Evolutionary conservation across 2,113 vertebrate genomes (phyloP).

Genomic region (Butorides virescens): DNA sequence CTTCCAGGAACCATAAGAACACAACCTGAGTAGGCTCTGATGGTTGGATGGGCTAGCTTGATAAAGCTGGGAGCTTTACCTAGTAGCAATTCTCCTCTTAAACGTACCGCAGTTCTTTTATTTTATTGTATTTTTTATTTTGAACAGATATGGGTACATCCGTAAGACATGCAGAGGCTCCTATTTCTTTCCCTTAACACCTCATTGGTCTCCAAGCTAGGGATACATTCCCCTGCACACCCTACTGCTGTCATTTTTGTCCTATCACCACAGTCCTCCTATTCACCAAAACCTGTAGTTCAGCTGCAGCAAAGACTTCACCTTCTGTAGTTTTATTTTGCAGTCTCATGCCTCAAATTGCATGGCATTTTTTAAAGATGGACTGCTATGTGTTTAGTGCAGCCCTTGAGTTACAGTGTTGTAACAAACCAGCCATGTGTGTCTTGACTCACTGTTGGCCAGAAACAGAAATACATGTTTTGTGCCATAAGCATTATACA

Average conservation of each 20-base stretch:
- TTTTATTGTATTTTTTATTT: neutral
- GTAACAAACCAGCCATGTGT: neutral
- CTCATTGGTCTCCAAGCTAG: neutral
- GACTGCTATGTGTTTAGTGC: neutral
- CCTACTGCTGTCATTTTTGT: neutral
- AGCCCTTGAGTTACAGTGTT: neutral
- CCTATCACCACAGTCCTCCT: neutral
- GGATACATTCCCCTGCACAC: neutral
- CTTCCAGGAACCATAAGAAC: neutral
- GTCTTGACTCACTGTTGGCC: neutral
- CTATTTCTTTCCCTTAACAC: neutral
- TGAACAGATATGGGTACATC: neutral
- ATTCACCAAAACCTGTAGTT: neutral
- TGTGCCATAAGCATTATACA: neutral
- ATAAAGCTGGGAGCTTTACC: neutral
- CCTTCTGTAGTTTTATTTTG: neutral
- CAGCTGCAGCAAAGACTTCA: neutral
- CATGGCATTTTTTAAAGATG: neutral
- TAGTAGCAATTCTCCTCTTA: neutral
- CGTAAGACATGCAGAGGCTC: neutral
- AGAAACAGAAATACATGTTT: neutral
- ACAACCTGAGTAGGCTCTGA: neutral
- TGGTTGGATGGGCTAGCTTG: neutral
- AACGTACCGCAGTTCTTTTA: neutral
- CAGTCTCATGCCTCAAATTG: neutral